These are phyloP conservation scores for Sphyrna mokarran DNA, from an alignment of 2,113 vertebrate species.

Conservation along the genomic window DNA sequence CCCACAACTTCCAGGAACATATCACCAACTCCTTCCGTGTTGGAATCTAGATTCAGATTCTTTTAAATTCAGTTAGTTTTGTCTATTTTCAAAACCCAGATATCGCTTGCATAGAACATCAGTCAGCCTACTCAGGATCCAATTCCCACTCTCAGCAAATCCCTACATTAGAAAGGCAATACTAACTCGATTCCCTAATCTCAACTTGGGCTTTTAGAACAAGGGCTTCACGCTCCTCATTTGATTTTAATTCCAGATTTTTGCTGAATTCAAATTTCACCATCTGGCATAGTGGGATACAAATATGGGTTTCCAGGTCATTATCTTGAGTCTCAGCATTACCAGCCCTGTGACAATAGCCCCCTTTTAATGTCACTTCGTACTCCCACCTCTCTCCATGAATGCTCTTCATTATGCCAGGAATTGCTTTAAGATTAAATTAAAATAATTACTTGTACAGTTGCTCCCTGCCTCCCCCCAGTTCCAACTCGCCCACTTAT, in stretches of 20 bases:
- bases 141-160: neutral
- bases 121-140: neutral
- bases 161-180: neutral
- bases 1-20: neutral
- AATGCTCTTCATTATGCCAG: neutral
- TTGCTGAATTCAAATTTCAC: too few species aligned
- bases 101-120: neutral
- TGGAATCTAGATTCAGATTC: too few species aligned
- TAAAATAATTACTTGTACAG: neutral
- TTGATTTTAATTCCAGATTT: too few species aligned
- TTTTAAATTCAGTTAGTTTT: neutral
- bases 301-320: too few species aligned
- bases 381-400: neutral
- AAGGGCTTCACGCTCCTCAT: too few species aligned
- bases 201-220: too few species aligned
- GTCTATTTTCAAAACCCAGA: neutral
- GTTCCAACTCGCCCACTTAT: neutral
- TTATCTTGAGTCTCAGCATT: too few species aligned
- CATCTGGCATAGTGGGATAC: too few species aligned
- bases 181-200: neutral
- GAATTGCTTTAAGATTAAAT: neutral
- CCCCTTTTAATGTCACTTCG: too few species aligned
- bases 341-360: too few species aligned
- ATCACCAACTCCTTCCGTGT: neutral
- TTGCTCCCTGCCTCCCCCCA: neutral